phyloP scores from a whole-genome alignment of 2,888 invertebrate genomes.

The Neoitamus cyanurus region DNA sequence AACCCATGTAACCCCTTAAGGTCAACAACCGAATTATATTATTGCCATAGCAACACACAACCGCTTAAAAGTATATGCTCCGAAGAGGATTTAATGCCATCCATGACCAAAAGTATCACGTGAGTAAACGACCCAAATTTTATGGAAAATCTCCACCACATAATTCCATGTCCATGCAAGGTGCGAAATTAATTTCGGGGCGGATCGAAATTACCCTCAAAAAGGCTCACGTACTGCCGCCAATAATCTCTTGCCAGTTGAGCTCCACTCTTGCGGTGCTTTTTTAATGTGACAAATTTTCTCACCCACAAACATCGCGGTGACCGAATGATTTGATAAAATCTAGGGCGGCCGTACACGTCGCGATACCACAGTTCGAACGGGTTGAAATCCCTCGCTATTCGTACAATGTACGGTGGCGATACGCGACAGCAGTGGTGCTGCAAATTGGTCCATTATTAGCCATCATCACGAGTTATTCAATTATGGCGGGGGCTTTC shows the following conservation, averaged over 20 bases:
- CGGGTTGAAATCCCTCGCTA: not conserved
- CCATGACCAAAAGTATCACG: too few species aligned
- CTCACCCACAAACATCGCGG: not conserved
- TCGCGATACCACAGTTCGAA: not conserved
- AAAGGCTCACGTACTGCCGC: not conserved
- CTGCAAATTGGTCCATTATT: not conserved
- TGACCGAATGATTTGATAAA: not conserved
- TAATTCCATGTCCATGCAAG: not conserved
- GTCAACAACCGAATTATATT: too few species aligned
- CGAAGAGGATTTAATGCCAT: too few species aligned
- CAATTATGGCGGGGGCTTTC: constrained; percentile 27
- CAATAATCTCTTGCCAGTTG: not conserved
- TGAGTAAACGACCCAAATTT: not conserved
- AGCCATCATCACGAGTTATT: constrained; percentile 22
- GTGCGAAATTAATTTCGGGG: not conserved
- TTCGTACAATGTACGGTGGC: not conserved
- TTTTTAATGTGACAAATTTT: not conserved
- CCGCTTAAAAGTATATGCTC: too few species aligned
- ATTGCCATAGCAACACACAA: too few species aligned
- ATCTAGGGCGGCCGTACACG: not conserved
- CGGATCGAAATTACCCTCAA: not conserved
- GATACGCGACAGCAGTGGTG: too few species aligned
- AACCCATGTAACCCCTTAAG: too few species aligned
- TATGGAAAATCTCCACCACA: not conserved
- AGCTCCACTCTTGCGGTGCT: not conserved